phyloP scores from a whole-genome alignment of 2,113 vertebrate genomes.

The Etia nguti region DNA sequence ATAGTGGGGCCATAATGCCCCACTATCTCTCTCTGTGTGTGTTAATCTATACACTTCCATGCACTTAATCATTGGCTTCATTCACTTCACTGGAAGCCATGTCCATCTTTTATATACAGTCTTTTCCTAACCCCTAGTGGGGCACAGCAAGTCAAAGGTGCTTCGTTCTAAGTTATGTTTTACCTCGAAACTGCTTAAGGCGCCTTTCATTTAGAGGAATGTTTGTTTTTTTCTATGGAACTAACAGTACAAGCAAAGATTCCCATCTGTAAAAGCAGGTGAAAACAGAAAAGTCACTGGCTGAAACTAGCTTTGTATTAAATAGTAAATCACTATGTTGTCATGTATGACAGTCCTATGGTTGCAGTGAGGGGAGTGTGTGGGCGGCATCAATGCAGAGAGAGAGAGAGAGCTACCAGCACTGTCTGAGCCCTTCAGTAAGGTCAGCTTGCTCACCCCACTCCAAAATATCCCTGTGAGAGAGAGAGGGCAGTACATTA shows the following conservation, averaged over 20 bases:
- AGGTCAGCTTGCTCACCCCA: constrained; percentile 51
- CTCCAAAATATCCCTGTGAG: constrained; percentile 54
- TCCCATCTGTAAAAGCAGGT: background rate
- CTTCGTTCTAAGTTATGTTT: background rate
- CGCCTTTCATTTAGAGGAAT: accelerated
- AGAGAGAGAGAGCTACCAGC: background rate
- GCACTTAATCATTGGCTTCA: background rate
- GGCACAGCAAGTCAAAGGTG: background rate
- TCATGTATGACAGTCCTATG: background rate
- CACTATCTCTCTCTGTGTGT: accelerated
- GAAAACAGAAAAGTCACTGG: background rate
- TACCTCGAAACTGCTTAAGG: accelerated
- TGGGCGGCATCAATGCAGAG: background rate
- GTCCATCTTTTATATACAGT: background rate
- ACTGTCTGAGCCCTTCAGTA: constrained; percentile 38
- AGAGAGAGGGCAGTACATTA: constrained; percentile 44
- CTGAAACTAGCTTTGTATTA: background rate
- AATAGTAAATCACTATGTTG: background rate
- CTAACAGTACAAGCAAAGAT: background rate
- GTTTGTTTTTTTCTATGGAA: background rate
- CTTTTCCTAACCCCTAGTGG: background rate
- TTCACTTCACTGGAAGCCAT: background rate
- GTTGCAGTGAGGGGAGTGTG: background rate
- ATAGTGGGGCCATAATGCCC: background rate
- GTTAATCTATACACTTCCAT: background rate